Percentiles rank a stretch among this genome's conserved stretches.
Evolutionary conservation across 2,113 vertebrate species (phyloP).

Genomic region (Oncorhynchus keta): DNA sequence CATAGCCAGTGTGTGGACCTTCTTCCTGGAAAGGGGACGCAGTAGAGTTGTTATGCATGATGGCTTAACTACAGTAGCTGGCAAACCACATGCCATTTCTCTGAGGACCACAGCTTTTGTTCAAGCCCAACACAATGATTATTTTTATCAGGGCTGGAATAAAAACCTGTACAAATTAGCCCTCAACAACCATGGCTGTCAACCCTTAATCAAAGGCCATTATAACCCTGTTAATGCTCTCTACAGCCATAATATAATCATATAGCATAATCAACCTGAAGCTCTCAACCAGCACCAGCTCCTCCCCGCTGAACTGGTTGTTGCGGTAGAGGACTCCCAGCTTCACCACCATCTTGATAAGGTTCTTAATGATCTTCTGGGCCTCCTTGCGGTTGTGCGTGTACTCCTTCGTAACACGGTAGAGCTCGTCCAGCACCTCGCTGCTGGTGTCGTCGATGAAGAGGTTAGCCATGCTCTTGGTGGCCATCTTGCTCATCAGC

Average conservation of each 20-base stretch:
- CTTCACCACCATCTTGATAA: conserved; percentile 94
- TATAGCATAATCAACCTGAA: conserved; percentile 69
- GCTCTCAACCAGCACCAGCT: conserved; percentile 81
- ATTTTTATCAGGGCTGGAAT: neutral
- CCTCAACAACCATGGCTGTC: neutral
- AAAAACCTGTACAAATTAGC: neutral
- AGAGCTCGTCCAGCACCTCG: conserved; percentile 91
- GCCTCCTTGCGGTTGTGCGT: conserved; percentile 91
- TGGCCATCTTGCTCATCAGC: conserved; percentile 94
- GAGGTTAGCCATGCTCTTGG: conserved; percentile 81
- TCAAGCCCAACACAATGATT: neutral
- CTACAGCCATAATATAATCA: too few relatives aligned
- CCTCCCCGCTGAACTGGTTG: conserved; percentile 83
- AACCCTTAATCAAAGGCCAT: neutral
- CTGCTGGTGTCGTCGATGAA: conserved; percentile 93
- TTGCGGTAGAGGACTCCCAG: conserved; percentile 86
- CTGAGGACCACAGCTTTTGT: too few relatives aligned
- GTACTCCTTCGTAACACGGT: conserved; percentile 91
- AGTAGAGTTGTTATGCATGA: too few relatives aligned
- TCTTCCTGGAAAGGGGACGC: conserved; percentile 67
- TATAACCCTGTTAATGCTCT: too few relatives aligned
- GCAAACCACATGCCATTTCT: too few relatives aligned
- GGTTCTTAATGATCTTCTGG: conserved; percentile 90
- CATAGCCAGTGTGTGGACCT: conserved; percentile 90
- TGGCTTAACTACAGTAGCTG: too few relatives aligned